A percentile compares a stretch with the other conserved stretches of the same genome.
Evolutionary conservation across 2,797 vertebrate genomes (phyloP).

Genomic region (Dicrostonyx torquatus): DNA sequence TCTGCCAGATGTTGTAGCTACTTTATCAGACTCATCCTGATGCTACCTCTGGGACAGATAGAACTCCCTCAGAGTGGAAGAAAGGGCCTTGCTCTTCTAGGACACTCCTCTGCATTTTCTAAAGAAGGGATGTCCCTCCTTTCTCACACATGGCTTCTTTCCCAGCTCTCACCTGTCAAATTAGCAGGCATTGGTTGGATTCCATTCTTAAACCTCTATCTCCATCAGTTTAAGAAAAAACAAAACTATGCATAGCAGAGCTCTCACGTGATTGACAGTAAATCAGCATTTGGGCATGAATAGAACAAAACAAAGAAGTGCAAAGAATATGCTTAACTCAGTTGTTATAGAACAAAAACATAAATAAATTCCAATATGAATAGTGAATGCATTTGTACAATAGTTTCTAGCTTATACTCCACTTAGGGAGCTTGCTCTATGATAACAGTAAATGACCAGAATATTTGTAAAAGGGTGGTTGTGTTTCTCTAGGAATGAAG

Average conservation of each 20-base stretch:
- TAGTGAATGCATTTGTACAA: not conserved
- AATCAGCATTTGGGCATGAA: not conserved
- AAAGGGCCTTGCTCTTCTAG: too few species aligned
- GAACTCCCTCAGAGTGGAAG: not conserved
- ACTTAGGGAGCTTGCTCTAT: not conserved
- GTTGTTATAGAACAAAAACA: not conserved
- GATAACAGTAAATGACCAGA: not conserved
- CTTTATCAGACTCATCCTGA: not conserved
- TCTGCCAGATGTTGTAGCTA: not conserved
- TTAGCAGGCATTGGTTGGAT: not conserved
- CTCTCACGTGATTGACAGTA: not conserved
- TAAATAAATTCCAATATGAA: not conserved
- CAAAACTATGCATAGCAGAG: too few species aligned
- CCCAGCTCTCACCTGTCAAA: not conserved
- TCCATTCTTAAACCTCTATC: not conserved
- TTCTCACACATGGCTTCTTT: not conserved
- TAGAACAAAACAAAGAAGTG: not conserved
- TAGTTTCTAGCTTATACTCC: not conserved
- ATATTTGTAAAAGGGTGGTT: not conserved
- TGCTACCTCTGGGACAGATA: not conserved
- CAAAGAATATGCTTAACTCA: not conserved
- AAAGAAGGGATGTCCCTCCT: too few species aligned
- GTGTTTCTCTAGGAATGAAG: not conserved
- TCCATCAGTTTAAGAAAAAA: too few species aligned
- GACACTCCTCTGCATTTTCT: not conserved